phyloP scores from a whole-genome alignment of 2,888 invertebrate species.

The Scaptomyza polygonia region DNA sequence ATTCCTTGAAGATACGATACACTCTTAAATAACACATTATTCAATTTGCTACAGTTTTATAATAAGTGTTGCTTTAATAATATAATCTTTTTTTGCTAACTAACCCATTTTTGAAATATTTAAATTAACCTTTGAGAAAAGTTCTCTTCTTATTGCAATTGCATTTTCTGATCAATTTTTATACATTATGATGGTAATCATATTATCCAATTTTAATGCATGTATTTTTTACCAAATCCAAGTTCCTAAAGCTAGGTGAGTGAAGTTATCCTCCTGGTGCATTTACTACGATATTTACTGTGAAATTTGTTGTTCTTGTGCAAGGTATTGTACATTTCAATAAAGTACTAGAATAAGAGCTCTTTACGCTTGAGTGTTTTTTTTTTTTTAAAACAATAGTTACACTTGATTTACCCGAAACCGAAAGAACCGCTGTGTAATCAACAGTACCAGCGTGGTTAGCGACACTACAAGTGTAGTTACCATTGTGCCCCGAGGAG shows the following conservation, averaged over 20 bases:
- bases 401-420: constrained; percentile 85
- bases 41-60: no score
- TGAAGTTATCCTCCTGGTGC: constrained; percentile 35
- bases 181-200: no score
- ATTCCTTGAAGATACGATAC: no score
- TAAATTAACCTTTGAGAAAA: no score
- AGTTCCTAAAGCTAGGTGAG: constrained; percentile 2
- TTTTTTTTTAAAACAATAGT: constrained; percentile 53
- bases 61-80: no score
- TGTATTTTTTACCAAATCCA: not conserved
- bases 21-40: no score
- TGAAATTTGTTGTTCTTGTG: constrained; percentile 47
- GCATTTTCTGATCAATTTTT: no score
- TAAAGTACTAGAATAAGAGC: constrained; percentile 34
- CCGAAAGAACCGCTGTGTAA: constrained; percentile 85
- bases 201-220: no score
- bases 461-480: constrained; percentile 84
- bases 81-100: no score
- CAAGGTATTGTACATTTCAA: constrained; percentile 44
- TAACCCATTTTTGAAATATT: no score
- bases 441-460: constrained; percentile 85
- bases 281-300: constrained; percentile 59
- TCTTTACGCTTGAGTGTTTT: constrained; percentile 25
- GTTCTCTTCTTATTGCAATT: no score
- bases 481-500: constrained; percentile 84